These are phyloP conservation scores for Cantharis rufa DNA, from an alignment of 2,888 invertebrate genomes.

Conservation along the genomic window DNA sequence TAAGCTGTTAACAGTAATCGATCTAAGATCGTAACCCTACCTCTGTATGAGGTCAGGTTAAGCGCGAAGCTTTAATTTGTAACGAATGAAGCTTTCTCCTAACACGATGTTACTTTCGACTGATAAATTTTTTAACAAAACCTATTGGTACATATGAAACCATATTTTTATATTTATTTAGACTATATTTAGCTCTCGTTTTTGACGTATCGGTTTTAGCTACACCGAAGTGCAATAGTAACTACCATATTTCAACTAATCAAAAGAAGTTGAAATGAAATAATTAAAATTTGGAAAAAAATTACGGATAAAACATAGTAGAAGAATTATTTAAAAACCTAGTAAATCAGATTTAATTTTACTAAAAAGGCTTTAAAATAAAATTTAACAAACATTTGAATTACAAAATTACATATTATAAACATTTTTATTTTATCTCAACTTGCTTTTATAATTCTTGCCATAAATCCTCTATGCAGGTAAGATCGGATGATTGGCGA, in stretches of 20 bases:
- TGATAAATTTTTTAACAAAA: neutral
- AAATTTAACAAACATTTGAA: no score
- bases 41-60: conserved; percentile 28
- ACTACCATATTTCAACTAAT: neutral
- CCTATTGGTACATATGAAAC: neutral
- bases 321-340: no score
- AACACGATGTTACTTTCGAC: neutral
- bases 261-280: neutral
- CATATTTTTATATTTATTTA: neutral
- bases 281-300: neutral
- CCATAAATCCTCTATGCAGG: no score
- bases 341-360: no score
- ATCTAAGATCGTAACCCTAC: conserved; percentile 33
- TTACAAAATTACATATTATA: no score
- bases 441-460: no score
- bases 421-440: no score
- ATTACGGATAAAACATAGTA: no score
- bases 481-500: no score
- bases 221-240: no score
- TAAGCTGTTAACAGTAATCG: conserved; percentile 38
- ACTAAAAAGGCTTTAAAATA: no score
- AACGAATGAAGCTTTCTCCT: neutral
- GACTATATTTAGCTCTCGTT: neutral
- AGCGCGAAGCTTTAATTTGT: conserved; percentile 25
- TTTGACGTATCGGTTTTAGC: no score